Base-by-base conservation (phyloP, 2,888 invertebrate genomes). In the Acronicta leporina region DNA sequence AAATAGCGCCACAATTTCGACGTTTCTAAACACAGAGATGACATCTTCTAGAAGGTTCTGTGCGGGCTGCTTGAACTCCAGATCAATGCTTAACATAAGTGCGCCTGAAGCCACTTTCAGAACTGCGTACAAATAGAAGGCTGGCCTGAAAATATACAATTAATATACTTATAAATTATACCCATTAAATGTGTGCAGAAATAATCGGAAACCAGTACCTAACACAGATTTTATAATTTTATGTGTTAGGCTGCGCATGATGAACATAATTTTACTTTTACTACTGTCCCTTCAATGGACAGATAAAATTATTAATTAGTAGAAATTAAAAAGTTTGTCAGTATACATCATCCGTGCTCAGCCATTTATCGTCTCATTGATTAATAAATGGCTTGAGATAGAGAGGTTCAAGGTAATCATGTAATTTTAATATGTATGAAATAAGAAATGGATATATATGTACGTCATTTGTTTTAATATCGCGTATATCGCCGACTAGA, bases 11-110 rank as follows among this genome's bases (percentile, higher is more conserved):
- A 96, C 95, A 58, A 97, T 95, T 90, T 97, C 97, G 27, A 96
- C 82, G 81, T 96, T 97, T 69, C 95, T 96, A 66, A 97, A 92
- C 40, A 97, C 96, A 13, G 92, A 87, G 65, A 96, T 91, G 45
- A 97, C 96, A 86, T 97, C 97, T 27, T 95, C 94, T 2, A 97
- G 90, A 14, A 97, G 95, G 80, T 96, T 96, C 74, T 95, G 95
- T 25, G 97, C 96, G 0, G 97, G 97, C 75, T 96, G 95, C 86
- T 97, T 97, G 88, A 97, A 97, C 87, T 97, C 96, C 77, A 97
- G 89, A 85, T 97, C 96, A 62, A 97, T 96, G 80, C 96, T 95
- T 75, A 97, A 86, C 95, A 97, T 97, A 47, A 97, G 84, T 7
- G 94, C 85, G 0, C 96, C 97, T 25, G 96, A 96, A 8, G 96